Base-by-base conservation (phyloP, 2,113 vertebrate genomes). In the Lucifuga dentata region DNA sequence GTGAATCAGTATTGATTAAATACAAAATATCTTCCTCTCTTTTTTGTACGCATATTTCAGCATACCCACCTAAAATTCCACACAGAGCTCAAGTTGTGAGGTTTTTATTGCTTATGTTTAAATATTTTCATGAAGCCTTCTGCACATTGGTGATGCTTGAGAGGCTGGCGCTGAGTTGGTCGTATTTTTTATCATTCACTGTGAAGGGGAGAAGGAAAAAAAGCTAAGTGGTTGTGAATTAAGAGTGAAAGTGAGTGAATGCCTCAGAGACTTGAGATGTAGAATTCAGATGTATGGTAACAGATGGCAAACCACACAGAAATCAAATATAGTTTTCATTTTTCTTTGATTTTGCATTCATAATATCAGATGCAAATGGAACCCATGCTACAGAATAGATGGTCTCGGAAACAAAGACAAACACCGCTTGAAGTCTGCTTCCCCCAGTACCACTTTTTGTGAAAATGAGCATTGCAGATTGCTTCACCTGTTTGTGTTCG, bases 231-330 rank as follows among this genome's bases (percentile, higher is more conserved):
- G 69, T 67, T 68, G 33, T 57, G 77, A 87, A 83, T 80, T 73
- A 77, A n/a, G 52, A 64, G 65, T 74, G 76, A 83, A 80, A 78
- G 76, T 64, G 72, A 86, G 72, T 24, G 58, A 81, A 88, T 51
- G 80, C 76, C 73, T 90, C 48, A 49, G 78, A 88, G 86, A 81
- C 44, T 62, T 32, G 63, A 48, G 58, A 79, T 83, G 81, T 52
- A 58, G 64, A 86, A 85, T 85, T 89, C 67, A 83, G 81, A 86
- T 79, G 77, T 86, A 81, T 80, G 69, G 86, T 89, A 89, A 88
- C 92, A 93, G 90, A 93, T 92, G 91, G 92, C 71, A 80, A 81
- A 86, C 78, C 80, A 83, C 85, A 87, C 89, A 72, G 78, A 91
- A 92, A 93, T 91, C 80, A 92, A 88, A 91, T 90, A 86, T 82